These are phyloP conservation scores for Penaeus vannamei DNA, from an alignment of 1,140 invertebrate genomes.

Conservation along the genomic window DNA sequence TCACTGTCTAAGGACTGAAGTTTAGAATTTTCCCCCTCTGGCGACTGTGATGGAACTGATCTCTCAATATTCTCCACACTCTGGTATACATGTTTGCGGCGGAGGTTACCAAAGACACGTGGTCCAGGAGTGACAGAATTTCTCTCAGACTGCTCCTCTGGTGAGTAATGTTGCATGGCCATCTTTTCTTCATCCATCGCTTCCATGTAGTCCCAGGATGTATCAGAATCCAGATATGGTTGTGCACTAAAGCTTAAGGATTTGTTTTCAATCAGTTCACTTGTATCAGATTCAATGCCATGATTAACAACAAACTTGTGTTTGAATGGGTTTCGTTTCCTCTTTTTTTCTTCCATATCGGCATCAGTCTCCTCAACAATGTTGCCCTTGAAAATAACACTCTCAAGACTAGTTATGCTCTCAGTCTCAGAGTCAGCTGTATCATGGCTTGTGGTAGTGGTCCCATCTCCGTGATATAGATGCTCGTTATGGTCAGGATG, in stretches of 20 bases:
- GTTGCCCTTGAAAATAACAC: constrained; percentile 68
- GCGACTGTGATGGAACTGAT: not conserved
- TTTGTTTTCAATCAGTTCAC: constrained; percentile 53
- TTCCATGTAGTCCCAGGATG: constrained; percentile 67
- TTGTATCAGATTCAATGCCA: constrained; percentile 62
- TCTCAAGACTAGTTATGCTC: constrained; percentile 69
- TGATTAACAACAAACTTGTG: constrained; percentile 65
- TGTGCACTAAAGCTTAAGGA: constrained; percentile 45
- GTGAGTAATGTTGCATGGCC: not conserved
- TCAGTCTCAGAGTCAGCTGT: constrained; percentile 67
- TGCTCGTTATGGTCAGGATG: constrained; percentile 53
- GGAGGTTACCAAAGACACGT: constrained; percentile 54
- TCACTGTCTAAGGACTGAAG: not conserved
- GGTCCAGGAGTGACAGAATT: constrained; percentile 46
- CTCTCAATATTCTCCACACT: constrained; percentile 36
- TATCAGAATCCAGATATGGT: constrained; percentile 65
- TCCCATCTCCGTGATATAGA: constrained; percentile 34
- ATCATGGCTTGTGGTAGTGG: constrained; percentile 48
- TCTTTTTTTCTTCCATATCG: constrained; percentile 50
- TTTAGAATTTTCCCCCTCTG: constrained; percentile 22
- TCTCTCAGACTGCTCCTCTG: constrained; percentile 26
- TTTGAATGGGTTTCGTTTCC: constrained; percentile 37
- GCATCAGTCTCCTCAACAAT: constrained; percentile 7
- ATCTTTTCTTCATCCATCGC: constrained; percentile 33
- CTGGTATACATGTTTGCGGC: constrained; percentile 39